Percentiles rank a stretch among this genome's conserved stretches.
These are phyloP conservation scores for Ardeotis arabs DNA, from an alignment of 2,113 vertebrate species.

Conservation along the genomic window DNA sequence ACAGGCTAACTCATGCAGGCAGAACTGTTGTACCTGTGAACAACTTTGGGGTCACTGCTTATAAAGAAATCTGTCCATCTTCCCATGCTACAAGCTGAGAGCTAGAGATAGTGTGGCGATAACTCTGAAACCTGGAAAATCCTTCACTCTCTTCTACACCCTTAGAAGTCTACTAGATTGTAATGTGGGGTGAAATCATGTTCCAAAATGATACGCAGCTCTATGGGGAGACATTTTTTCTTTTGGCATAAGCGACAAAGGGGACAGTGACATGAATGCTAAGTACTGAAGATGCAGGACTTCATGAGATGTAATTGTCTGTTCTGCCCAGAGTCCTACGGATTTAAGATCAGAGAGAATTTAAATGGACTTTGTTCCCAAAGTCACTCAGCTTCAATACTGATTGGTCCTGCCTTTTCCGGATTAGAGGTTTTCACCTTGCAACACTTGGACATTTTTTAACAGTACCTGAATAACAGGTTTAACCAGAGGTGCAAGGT, in stretches of 20 bases:
- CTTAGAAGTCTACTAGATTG: not conserved
- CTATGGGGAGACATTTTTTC: not conserved
- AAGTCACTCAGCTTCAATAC: not conserved
- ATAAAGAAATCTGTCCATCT: not conserved
- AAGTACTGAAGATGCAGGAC: not conserved
- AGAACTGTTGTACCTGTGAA: not conserved
- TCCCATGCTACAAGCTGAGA: not conserved
- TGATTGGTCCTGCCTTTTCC: not conserved
- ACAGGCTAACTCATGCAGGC: not conserved
- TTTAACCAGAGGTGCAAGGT: not conserved
- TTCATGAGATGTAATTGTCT: not conserved
- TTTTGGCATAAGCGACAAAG: not conserved
- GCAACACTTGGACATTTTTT: not conserved
- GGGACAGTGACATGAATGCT: not conserved
- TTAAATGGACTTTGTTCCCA: not conserved
- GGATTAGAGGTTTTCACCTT: not conserved
- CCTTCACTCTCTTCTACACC: not conserved
- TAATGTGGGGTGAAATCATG: not conserved
- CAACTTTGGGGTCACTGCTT: not conserved
- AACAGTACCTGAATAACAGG: slow-evolving; percentile 14
- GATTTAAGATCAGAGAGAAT: not conserved
- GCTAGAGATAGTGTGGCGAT: not conserved
- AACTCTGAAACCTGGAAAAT: not conserved
- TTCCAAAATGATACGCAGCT: not conserved
- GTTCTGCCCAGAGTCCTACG: not conserved